These are phyloP conservation scores for Eulemur macaco DNA, from an alignment of 2,113 vertebrate species.

Conservation along the genomic window DNA sequence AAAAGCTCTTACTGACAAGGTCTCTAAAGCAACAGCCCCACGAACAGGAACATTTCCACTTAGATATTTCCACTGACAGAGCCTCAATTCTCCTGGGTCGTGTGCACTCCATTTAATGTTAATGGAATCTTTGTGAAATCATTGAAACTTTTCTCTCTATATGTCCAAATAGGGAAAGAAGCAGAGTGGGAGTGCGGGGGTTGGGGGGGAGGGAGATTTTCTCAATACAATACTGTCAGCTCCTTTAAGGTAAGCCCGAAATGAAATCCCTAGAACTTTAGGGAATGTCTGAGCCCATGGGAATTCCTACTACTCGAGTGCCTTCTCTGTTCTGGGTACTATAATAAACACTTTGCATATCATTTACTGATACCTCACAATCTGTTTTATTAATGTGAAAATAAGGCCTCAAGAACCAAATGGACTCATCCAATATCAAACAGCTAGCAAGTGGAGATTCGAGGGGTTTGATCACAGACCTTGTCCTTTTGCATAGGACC, in stretches of 20 bases:
- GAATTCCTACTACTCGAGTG: not conserved
- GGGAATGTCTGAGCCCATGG: not conserved
- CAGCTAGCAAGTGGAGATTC: not conserved
- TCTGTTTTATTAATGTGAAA: not conserved
- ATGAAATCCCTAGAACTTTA: not conserved
- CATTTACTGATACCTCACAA: not conserved
- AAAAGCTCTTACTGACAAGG: conserved; percentile 76
- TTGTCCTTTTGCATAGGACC: not conserved
- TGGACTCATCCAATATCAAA: not conserved
- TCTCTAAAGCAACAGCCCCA: conserved; percentile 61
- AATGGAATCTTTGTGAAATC: conserved; percentile 49
- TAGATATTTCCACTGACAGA: conserved; percentile 67
- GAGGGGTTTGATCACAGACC: not conserved
- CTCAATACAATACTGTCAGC: not conserved
- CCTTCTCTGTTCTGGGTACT: not conserved
- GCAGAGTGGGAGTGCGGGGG: not conserved
- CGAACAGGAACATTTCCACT: conserved; percentile 46
- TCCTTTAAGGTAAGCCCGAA: not conserved
- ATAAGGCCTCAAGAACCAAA: not conserved
- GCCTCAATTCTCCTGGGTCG: conserved; percentile 33
- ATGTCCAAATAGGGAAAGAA: conserved; percentile 7
- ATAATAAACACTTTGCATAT: not conserved
- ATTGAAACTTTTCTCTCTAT: conserved; percentile 10
- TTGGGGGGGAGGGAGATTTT: not conserved
- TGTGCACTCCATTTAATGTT: conserved; percentile 35